Base-by-base conservation (phyloP, 2,888 invertebrate species). In the Junonia oenone region DNA sequence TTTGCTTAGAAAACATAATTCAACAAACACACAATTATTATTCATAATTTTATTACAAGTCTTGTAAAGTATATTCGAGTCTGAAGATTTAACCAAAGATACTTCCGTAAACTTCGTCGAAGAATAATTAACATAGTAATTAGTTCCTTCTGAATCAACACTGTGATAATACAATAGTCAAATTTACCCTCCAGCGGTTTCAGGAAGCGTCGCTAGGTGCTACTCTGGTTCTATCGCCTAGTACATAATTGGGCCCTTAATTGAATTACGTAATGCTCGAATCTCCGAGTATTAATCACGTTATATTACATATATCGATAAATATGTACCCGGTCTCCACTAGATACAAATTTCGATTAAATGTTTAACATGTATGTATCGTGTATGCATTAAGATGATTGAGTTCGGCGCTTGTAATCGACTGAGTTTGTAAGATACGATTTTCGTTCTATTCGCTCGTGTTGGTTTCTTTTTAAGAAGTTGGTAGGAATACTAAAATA, bases 241-340 rank as follows among this genome's bases (percentile, higher is more conserved):
- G 38, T 37, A 54, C 9, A 26, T 48, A 54, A 54, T 54, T 54
- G 53, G 40, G 26, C 31, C 27, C 38, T 54, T 54, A 54, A 54
- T 54, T 33, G 31, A 40, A 54, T 54, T 40, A 40, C 47, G 40
- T 47, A 54, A 48, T 29, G 31, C 38, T 27, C 40, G 40, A 54
- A 48, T n/a, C 38, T 47, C 37, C 22, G 38, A 40, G 46, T 47
- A 54, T 43, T 43, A 43, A 43, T 47, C 38, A 31, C 31, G 29
- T 54, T 40, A 48, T 31, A 27, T 31, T 27, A 15, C 19, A 35
- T 19, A 14, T 38, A 19, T 19, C 29, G 37, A 53, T 53, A 53
- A 46, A 29, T 38, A 37, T 17, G 47, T 15, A 37, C 19, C 17
- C 14, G 29, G 22, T 38, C n/a, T 22, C 22, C 13, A 40, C 38